Base-by-base conservation (phyloP, 2,113 vertebrate species). In the Casuarius casuarius region DNA sequence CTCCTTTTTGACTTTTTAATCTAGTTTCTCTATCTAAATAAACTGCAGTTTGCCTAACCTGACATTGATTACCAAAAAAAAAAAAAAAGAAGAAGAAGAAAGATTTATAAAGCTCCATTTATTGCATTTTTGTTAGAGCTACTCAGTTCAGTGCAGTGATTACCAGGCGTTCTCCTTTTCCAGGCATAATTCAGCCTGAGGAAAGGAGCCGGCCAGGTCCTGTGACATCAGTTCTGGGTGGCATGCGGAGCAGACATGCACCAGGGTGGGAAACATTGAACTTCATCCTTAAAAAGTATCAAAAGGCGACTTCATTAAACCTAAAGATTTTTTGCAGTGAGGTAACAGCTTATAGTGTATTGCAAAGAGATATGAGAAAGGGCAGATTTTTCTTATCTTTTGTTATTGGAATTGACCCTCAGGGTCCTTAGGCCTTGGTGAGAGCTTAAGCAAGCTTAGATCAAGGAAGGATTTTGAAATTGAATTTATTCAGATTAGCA, bases 401-500 rank as follows among this genome's bases (percentile, higher is more conserved):
- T 98, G 98, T 98, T 98, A 96, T 92, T 97, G 97, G 98, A 98
- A 97, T 98, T 98, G 98, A 99, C 98, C 98, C 98, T 98, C 96
- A 95, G 97, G 98, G 98, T 98, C 97, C 95, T 98, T 97, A 96
- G 98, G 97, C 97, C 98, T 98, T 80, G 51, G 97, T 59, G 95
- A 98, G 98, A 98, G 97, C 98, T 98, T 98, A 98, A 98, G 96
- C 98, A 97, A 97, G 98, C 98, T 99, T 98, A 99, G 98, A 99
- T 99, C 99, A 99, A 98, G 98, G 98, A 98, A 98, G 98, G 97
- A 97, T 98, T 99, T 99, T 98, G 98, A 99, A 99, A 98, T 98
- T 98, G 98, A 99, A 99, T 99, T 98, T 98, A 98, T 99, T 99
- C 99, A 99, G 98, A 98, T 98, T 98, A 98, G 98, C 95, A 98